Conservation (phyloP, 2,888 invertebrate species). For the Frankliniella fusca region DNA sequence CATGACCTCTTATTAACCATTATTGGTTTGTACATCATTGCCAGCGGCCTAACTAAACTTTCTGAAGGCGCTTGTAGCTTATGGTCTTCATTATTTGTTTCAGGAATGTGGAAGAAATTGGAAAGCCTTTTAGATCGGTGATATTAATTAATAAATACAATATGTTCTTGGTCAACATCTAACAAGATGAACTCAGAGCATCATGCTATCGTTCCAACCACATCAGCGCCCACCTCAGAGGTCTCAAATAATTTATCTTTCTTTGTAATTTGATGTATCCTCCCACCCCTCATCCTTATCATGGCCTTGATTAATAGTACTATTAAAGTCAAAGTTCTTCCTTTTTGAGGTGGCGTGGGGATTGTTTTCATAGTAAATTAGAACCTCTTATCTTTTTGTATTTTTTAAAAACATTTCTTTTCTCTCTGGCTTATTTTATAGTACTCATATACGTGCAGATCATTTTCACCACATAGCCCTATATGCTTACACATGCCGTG, state of each 20-base stretch:
- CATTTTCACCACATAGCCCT: background rate
- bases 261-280: constrained; percentile 3
- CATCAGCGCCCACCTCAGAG: constrained; percentile 16
- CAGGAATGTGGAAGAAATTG: constrained; percentile 19
- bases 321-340: background rate
- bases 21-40: background rate
- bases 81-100: constrained; percentile 21
- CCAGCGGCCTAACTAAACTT: background rate
- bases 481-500: background rate
- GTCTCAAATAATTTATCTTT: constrained; percentile 23
- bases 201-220: constrained; percentile 4
- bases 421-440: background rate
- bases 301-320: background rate
- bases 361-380: background rate
- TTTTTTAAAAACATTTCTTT: background rate
- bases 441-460: background rate
- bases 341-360: background rate
- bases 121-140: constrained; percentile 12
- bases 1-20: background rate
- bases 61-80: background rate
- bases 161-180: constrained; percentile 1
- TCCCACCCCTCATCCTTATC: constrained; percentile 12
- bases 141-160: constrained; percentile 4
- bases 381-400: background rate
- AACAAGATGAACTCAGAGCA: constrained; percentile 19